Base-by-base conservation (phyloP, 2,113 vertebrate genomes). In the Marmota monax region DNA sequence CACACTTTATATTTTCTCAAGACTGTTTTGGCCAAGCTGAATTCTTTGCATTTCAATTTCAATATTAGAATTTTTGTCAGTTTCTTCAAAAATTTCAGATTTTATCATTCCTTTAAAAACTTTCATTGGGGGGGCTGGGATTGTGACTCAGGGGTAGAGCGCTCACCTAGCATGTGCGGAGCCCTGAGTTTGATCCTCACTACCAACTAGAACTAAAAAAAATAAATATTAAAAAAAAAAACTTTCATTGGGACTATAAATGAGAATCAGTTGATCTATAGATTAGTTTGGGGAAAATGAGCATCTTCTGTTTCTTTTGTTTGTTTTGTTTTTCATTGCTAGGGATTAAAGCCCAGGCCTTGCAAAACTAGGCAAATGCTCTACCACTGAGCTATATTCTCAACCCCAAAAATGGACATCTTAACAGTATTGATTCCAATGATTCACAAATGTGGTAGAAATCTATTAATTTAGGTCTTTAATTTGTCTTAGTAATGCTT, bases 31-130 rank as follows among this genome's bases (percentile, higher is more conserved):
- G 3, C 34, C 58, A 48, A 69, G 18, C 20, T 78, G 84, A 70
- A 77, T 37, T 80, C 32, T 73, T 94, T 56, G 7, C 29, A 79
- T 95, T 90, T 93, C 25, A 27, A 88, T n/a, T 42, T 74, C 85
- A 84, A 70, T 76, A 95, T 92, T 69, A 92, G 39, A 88, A 88
- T 86, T 85, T 85, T 85, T 85, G 29, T 45, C n/a, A 42, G 77
- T 63, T 91, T 89, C 70, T 42, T 56, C 9, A 70, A 70, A 76
- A 20, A 23, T 77, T 87, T 91, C 32, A 78, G 12, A 61, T 48
- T 58, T 69, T 69, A 80, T 61, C 13, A 78, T 74, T 78, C 63
- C 16, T 80, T 74, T 77, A 4, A 72, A 83, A 78, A 73, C 37
- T 23, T 67, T 17, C 73, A 45, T 45, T 45, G 45, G 7, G 45